These are phyloP conservation scores for Polydrusus tereticollis DNA, from an alignment of 2,888 invertebrate species.

Conservation along the genomic window DNA sequence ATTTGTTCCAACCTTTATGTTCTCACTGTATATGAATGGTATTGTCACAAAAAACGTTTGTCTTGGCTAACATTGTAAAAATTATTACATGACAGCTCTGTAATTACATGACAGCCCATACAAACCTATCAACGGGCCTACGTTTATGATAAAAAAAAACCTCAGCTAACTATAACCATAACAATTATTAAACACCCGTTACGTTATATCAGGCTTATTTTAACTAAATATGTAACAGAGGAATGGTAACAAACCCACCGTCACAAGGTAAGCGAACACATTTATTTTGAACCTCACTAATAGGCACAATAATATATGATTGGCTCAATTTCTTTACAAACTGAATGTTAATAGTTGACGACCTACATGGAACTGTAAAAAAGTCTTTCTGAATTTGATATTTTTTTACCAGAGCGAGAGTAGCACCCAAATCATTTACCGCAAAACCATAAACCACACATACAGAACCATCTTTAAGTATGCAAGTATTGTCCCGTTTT, in stretches of 20 bases:
- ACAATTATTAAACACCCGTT: neutral
- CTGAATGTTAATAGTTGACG: too few species aligned
- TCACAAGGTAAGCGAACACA: neutral
- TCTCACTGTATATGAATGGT: too few species aligned
- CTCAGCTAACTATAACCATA: neutral
- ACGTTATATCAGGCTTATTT: neutral
- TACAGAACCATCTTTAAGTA: neutral
- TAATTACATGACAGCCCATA: too few species aligned
- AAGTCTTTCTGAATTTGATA: neutral
- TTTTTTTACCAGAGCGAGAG: neutral
- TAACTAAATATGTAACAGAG: neutral
- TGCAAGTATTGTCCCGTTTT: neutral
- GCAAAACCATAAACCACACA: neutral
- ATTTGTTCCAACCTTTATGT: too few species aligned
- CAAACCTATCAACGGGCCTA: too few species aligned
- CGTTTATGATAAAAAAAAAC: too few species aligned
- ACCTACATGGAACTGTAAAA: neutral
- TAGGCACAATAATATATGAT: neutral
- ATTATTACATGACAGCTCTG: too few species aligned
- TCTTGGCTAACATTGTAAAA: too few species aligned
- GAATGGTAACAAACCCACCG: neutral
- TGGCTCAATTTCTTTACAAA: too few species aligned
- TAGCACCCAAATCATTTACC: neutral
- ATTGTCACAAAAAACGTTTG: too few species aligned
- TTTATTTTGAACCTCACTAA: neutral